Base-by-base conservation (phyloP, 2,797 vertebrate species). In the Kryptopterus vitreolus region DNA sequence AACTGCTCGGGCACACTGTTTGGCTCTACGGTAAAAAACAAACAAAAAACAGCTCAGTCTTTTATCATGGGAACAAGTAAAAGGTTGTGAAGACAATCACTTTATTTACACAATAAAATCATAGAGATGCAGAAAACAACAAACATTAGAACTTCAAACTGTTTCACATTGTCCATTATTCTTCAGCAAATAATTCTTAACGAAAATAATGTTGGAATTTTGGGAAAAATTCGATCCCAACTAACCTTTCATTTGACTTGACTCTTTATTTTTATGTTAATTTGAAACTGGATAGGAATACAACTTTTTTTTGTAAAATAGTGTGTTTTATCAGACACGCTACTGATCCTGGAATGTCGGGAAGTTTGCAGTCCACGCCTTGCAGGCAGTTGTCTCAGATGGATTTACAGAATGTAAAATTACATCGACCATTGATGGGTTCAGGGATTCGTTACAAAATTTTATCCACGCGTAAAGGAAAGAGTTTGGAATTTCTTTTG, bases 291-390 rank as follows among this genome's bases (percentile, higher is more conserved):
- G 5, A 66, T 22, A 13, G 33, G n/a, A 66, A 68, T n/a, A 1
- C n/a, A 8, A 43, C 1, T 3, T 48, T n/a, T n/a, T n/a, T n/a
- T n/a, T n/a, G n/a, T 46, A 16, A 2, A 24, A 15, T 15, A 43
- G 15, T 16, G 38, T 3, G 13, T 15, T 5, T 26, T 20, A 20
- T 58, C 62, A 76, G 38, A 61, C 73, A 76, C n/a, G 79, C 63
- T 38, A 63, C 33, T 29, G 55, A 71, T 35, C 15, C 18, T 18
- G 75, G 80, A 81, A 81, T 81, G 80, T 71, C 43, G 73, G 66
- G 4, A 33, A 70, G 62, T 68, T 71, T 76, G 18, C 33, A 62
- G 66, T 52, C 57, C 65, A 63, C 68, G 29, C 80, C 80, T 46
- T 38, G 11, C 76, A 61, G 38, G 66, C 35, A 46, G 10, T 11